A percentile compares a stretch with the other conserved stretches of the same genome.
These are phyloP conservation scores for Micrasema longulum DNA, from an alignment of 1,140 invertebrate genomes.

Conservation along the genomic window DNA sequence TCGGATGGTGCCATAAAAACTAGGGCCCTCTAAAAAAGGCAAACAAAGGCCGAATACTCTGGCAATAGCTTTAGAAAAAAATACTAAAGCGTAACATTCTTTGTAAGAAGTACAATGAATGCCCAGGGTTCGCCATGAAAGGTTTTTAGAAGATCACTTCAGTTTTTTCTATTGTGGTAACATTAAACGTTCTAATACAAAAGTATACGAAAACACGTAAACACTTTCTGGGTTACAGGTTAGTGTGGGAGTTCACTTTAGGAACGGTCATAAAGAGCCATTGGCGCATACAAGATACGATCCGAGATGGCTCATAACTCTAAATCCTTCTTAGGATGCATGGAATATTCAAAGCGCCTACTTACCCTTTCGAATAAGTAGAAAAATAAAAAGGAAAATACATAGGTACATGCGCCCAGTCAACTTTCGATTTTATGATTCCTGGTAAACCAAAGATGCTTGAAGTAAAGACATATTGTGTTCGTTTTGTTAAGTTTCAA, in stretches of 20 bases:
- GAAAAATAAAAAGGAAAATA: no score
- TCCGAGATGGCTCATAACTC: no score
- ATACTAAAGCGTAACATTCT: slow-evolving; percentile 46
- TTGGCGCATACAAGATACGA: no score
- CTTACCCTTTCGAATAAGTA: no score
- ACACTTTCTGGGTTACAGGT: slow-evolving; percentile 47
- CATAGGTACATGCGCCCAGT: no score
- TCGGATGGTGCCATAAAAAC: slow-evolving; percentile 39
- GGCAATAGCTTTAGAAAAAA: slow-evolving; percentile 42
- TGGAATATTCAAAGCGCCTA: no score
- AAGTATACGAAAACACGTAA: slow-evolving; percentile 49
- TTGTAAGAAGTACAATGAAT: slow-evolving; percentile 47
- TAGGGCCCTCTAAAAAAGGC: slow-evolving; percentile 44
- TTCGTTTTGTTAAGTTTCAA: no score
- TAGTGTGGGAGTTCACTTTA: slow-evolving; percentile 7
- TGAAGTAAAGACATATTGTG: no score
- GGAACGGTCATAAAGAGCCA: slow-evolving; percentile 2
- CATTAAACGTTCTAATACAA: slow-evolving; percentile 54
- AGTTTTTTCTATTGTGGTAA: slow-evolving; percentile 48
- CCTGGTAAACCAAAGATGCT: no score
- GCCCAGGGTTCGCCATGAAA: slow-evolving; percentile 43
- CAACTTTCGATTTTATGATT: no score
- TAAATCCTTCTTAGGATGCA: no score
- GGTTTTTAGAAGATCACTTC: slow-evolving; percentile 54
- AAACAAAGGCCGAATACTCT: slow-evolving; percentile 46